Evolutionary conservation across 2,888 invertebrate genomes (phyloP).

Genomic region (Dorcus parallelipipedus): DNA sequence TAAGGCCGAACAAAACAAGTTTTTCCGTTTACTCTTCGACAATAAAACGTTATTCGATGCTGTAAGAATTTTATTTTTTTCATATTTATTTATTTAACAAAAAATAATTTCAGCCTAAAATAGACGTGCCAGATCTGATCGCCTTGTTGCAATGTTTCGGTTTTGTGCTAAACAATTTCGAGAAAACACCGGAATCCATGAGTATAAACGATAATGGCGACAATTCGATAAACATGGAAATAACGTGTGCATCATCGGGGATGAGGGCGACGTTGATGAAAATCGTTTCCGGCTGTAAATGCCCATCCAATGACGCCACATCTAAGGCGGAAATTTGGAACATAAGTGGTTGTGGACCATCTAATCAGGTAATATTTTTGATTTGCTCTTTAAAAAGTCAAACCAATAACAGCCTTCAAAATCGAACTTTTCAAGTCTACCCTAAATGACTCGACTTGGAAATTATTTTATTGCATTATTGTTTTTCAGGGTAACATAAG

Average conservation of each 20-base stretch:
- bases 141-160: background rate
- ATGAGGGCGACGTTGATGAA: background rate
- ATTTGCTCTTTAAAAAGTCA: background rate
- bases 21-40: no score
- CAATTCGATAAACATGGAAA: background rate
- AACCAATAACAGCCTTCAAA: no score
- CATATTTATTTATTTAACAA: no score
- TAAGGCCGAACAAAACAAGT: no score
- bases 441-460: no score
- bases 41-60: no score
- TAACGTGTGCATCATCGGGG: background rate
- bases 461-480: background rate
- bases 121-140: background rate
- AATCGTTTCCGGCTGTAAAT: background rate
- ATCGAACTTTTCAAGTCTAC: background rate
- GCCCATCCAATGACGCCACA: background rate
- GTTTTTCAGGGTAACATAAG: background rate
- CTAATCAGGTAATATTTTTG: background rate
- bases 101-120: background rate
- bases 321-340: background rate
- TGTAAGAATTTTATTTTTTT: no score
- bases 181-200: background rate
- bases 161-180: background rate
- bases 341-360: background rate
- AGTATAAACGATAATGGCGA: background rate